Base-by-base conservation (phyloP, 2,113 vertebrate genomes). In the Nerophis ophidion region DNA sequence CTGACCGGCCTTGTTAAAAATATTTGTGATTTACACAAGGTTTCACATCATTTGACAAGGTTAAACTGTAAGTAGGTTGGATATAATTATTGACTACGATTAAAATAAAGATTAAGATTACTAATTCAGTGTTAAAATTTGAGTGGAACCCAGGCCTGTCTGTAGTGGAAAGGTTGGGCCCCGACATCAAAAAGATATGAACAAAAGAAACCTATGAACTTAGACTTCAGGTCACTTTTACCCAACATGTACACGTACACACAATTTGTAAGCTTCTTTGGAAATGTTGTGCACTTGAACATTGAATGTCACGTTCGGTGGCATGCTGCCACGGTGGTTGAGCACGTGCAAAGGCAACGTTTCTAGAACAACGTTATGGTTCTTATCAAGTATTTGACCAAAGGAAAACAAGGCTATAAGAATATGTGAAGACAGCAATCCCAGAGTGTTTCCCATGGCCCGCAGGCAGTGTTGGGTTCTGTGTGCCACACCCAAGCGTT, bases 401-500 rank as follows among this genome's bases (percentile, higher is more conserved):
- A 65, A 12, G 60, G 57, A 67, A 74, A 74, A 52, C 71, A 70
- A 61, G 16, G 69, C 70, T n/a, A 52, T 26, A 19, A 61, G 45
- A 17, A 45, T 52, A 83, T 76, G 76, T 67, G 74, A 80, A 79
- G 69, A 68, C 45, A 13, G 49, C 40, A 76, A 51, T 76, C 81
- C 72, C 61, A 54, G 44, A 79, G 60, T 68, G 48, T 83, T 85
- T 82, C 80, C 73, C 61, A 33, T 70, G 50, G 81, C 84, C 78
- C 72, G 66, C 60, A 66, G 86, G 76, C 76, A 80, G 42, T 63
- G 61, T 82, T 84, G 53, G 4, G 65, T 59, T 66, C 63, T 34
- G 49, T 19, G 55, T 19, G 79, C 81, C 83, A 83, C 86, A 82
- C 86, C 86, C 82, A 74, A 19, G 66, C 65, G 73, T 9, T 64